These are phyloP conservation scores for Spea multiplicata DNA, from an alignment of 2,113 vertebrate species.

Conservation along the genomic window DNA sequence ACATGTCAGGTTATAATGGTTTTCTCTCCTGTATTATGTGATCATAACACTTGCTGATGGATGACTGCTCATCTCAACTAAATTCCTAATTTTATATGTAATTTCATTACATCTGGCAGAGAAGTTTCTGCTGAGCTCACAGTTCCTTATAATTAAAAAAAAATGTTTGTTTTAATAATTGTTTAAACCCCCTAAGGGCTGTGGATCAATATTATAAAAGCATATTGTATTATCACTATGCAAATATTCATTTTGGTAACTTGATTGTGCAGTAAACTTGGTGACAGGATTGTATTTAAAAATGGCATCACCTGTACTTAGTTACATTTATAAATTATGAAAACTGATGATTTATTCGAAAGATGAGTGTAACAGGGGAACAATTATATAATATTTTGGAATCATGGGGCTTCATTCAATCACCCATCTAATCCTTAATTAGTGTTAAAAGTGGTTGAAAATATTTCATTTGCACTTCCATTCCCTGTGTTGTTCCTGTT, in stretches of 20 bases:
- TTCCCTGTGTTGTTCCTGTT: too few species aligned
- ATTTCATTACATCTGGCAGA: conserved; percentile 44
- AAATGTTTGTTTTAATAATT: not conserved
- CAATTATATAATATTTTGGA: too few species aligned
- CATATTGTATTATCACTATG: not conserved
- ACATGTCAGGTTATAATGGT: too few species aligned
- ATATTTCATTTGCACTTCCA: too few species aligned
- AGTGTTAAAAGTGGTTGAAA: too few species aligned
- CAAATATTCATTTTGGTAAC: not conserved
- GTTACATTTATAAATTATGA: too few species aligned
- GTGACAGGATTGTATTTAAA: too few species aligned
- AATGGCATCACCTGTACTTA: too few species aligned
- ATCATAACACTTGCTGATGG: conserved; percentile 2
- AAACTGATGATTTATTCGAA: too few species aligned
- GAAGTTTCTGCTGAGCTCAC: not conserved
- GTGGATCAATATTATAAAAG: not conserved
- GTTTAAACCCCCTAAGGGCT: not conserved
- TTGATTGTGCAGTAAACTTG: not conserved
- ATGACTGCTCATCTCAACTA: not conserved
- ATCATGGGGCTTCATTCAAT: too few species aligned
- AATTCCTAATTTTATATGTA: conserved; percentile 54
- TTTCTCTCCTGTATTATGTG: not conserved
- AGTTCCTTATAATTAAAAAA: not conserved
- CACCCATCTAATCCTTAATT: too few species aligned
- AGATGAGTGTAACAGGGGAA: too few species aligned